Percentiles rank a stretch among this genome's conserved stretches.
phyloP scores from a whole-genome alignment of 2,113 vertebrate genomes.

The Himantopus leucocephalus region DNA sequence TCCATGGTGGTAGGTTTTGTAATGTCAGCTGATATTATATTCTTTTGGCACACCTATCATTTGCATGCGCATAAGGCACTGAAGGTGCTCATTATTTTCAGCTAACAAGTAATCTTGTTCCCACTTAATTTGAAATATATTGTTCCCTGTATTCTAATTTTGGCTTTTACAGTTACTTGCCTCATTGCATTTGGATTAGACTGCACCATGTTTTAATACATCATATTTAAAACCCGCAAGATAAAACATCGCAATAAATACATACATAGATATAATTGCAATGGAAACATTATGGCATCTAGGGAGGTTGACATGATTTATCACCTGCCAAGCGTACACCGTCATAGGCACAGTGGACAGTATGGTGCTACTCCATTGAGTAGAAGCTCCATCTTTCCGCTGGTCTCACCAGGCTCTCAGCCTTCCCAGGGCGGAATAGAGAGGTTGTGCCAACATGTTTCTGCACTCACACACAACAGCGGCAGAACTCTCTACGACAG shows the following conservation, averaged over 20 bases:
- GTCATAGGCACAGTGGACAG: neutral
- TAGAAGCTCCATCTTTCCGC: neutral
- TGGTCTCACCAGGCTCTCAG: neutral
- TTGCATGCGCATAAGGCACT: neutral
- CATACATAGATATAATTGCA: neutral
- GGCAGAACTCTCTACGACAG: neutral
- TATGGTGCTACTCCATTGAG: neutral
- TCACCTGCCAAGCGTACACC: neutral
- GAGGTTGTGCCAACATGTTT: neutral
- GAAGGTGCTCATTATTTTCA: conserved; percentile 52
- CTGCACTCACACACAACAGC: neutral
- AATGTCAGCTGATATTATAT: conserved; percentile 26
- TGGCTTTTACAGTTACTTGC: conserved; percentile 35
- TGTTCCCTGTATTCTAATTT: conserved; percentile 34
- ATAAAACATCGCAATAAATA: neutral
- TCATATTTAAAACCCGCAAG: neutral
- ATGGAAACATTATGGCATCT: neutral
- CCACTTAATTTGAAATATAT: conserved; percentile 42
- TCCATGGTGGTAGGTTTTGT: neutral
- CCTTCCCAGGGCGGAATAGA: neutral
- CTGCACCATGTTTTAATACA: neutral
- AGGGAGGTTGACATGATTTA: neutral
- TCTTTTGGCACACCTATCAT: conserved; percentile 21
- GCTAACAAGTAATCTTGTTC: conserved; percentile 35
- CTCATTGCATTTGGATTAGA: conserved; percentile 26